Conservation (phyloP, 1,140 invertebrate genomes). For the Megalopta genalis region DNA sequence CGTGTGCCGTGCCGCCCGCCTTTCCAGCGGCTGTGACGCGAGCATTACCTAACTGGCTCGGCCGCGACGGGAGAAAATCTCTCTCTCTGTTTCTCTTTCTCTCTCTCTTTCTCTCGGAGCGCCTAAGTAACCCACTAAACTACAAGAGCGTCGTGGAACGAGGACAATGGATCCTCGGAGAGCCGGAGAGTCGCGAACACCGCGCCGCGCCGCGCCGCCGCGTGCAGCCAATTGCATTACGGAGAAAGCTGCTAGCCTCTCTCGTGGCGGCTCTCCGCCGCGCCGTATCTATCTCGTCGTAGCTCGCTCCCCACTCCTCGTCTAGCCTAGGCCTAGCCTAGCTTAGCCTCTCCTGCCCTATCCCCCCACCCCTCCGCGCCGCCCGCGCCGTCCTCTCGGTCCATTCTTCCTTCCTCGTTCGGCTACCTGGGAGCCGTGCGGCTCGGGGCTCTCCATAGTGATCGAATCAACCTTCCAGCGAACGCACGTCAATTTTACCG, state of each 20-base stretch:
- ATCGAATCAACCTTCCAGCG: too few relatives aligned
- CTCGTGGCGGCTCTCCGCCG: too few relatives aligned
- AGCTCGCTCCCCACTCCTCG: not conserved
- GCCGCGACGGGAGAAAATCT: constrained; percentile 48
- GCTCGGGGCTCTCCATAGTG: too few relatives aligned
- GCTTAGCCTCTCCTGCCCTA: too few relatives aligned
- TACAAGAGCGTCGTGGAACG: constrained; percentile 45
- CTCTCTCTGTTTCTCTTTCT: constrained; percentile 34
- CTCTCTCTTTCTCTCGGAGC: not conserved
- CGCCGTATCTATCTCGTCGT: not conserved
- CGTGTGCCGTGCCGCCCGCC: too few relatives aligned
- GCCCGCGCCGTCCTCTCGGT: too few relatives aligned
- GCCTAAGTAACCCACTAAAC: constrained; percentile 65
- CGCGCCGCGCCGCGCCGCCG: too few relatives aligned
- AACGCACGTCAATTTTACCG: too few relatives aligned
- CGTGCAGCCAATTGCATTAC: constrained; percentile 57
- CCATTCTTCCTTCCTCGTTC: too few relatives aligned
- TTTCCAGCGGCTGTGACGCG: constrained; percentile 34
- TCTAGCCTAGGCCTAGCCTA: not conserved
- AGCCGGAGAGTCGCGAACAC: constrained; percentile 13
- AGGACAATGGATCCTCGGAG: constrained; percentile 59
- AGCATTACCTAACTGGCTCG: constrained; percentile 52
- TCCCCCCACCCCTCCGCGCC: not conserved
- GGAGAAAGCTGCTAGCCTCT: constrained; percentile 60
- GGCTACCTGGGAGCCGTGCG: too few relatives aligned